phyloP scores from a whole-genome alignment of 1,140 invertebrate genomes.

The Drosophila dunni region DNA sequence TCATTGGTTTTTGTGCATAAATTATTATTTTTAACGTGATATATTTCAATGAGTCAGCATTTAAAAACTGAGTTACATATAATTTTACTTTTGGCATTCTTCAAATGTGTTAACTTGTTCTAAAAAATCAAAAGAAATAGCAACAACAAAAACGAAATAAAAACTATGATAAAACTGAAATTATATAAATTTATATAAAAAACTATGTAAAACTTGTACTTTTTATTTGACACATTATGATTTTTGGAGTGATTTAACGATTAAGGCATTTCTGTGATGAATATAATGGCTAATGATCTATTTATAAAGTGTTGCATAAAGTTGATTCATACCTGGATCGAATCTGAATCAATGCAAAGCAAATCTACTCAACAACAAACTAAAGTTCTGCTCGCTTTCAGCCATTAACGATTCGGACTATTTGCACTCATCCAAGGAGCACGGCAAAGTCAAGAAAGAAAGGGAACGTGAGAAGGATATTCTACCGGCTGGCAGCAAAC shows the following conservation, averaged over 20 bases:
- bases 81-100: constrained; percentile 47
- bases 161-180: constrained; percentile 40
- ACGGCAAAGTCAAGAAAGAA: constrained; percentile 73
- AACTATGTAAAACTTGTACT: constrained; percentile 45
- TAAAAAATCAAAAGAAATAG: constrained; percentile 16
- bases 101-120: constrained; percentile 49
- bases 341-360: background rate
- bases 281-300: constrained; percentile 1
- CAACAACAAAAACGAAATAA: constrained; percentile 36
- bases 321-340: background rate
- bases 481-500: constrained; percentile 53
- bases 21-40: constrained; percentile 21
- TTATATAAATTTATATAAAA: constrained; percentile 31
- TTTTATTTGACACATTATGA: constrained; percentile 67
- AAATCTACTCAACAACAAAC: background rate
- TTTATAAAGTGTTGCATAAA: constrained; percentile 3
- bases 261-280: constrained; percentile 22
- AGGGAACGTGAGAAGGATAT: constrained; percentile 63
- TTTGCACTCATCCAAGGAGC: constrained; percentile 26
- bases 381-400: constrained; percentile 34
- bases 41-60: constrained; percentile 41
- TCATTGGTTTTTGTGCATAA: constrained; percentile 12
- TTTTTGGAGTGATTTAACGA: constrained; percentile 67
- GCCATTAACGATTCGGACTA: constrained; percentile 80
- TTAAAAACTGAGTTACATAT: constrained; percentile 39